Evolutionary conservation across 1,140 invertebrate genomes (phyloP).

Genomic region (Drosophila kohkoa): DNA sequence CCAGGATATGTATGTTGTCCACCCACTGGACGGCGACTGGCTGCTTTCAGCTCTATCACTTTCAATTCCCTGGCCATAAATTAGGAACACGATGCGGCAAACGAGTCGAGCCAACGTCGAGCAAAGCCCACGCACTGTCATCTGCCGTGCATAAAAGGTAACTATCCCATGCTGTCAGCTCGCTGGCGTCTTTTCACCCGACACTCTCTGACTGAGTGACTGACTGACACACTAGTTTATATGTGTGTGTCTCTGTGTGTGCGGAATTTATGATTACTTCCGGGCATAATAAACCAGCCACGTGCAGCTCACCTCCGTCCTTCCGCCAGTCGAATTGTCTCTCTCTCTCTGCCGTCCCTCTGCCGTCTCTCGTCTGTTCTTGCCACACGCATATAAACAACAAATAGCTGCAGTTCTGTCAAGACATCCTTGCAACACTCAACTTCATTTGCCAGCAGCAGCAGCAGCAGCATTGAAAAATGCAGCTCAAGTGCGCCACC

Average conservation of each 20-base stretch:
- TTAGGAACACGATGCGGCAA: constrained; percentile 69
- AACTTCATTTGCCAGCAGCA: constrained; percentile 48
- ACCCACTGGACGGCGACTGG: constrained; percentile 44
- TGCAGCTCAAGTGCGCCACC: constrained; percentile 61
- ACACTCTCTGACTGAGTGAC: constrained; percentile 18
- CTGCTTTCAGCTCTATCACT: constrained; percentile 82
- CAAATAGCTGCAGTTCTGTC: constrained; percentile 69
- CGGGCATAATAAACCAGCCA: constrained; percentile 77
- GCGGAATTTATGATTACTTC: constrained; percentile 81
- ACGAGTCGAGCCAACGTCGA: constrained; percentile 2
- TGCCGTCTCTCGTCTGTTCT: constrained; percentile 27
- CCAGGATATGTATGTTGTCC: constrained; percentile 33
- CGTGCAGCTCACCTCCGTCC: constrained; percentile 44
- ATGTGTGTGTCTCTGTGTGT: constrained; percentile 47
- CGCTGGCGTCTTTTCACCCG: constrained; percentile 11
- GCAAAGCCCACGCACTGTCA: constrained; percentile 10
- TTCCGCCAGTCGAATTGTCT: constrained; percentile 4
- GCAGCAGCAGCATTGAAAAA: constrained; percentile 46
- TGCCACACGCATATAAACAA: constrained; percentile 72
- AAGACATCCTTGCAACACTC: constrained; percentile 49
- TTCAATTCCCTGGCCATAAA: constrained; percentile 81
- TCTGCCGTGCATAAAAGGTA: constrained; percentile 57
- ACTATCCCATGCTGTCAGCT: constrained; percentile 49
- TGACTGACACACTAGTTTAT: constrained; percentile 47
- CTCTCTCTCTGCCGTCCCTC: too few species aligned